These are phyloP conservation scores for Trichomalopsis sarcophagae DNA, from an alignment of 1,140 invertebrate genomes.

Conservation along the genomic window DNA sequence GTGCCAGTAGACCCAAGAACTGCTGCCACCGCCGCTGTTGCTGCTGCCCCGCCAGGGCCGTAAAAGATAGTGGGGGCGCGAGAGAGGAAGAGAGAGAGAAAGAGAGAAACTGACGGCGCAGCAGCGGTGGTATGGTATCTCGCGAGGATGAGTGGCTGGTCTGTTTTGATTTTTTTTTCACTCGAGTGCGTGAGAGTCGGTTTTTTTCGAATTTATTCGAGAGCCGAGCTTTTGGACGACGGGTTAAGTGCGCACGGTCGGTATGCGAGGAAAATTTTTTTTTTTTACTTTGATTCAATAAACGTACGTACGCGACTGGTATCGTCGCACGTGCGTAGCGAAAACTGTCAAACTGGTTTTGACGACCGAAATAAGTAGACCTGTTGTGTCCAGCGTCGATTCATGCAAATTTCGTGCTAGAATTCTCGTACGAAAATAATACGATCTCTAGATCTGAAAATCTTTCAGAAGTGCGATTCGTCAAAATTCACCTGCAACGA, in stretches of 20 bases:
- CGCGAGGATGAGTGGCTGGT: neutral
- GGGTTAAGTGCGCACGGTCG: too few relatives aligned
- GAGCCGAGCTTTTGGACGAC: too few relatives aligned
- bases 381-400: too few relatives aligned
- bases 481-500: neutral
- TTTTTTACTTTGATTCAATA: too few relatives aligned
- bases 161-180: neutral
- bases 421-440: neutral
- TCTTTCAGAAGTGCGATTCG: neutral
- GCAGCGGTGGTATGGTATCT: too few relatives aligned
- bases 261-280: too few relatives aligned
- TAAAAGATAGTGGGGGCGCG: neutral
- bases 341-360: too few relatives aligned
- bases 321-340: too few relatives aligned
- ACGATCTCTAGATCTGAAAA: neutral
- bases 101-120: neutral
- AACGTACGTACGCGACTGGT: too few relatives aligned
- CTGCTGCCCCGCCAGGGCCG: neutral
- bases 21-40: neutral
- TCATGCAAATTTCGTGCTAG: neutral
- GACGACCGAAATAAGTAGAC: neutral
- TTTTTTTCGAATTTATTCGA: too few relatives aligned
- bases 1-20: constrained; percentile 6
- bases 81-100: constrained; percentile 19
- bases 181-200: too few relatives aligned